Conservation (phyloP, 2,888 invertebrate species). For the Punctoribates punctum region DNA sequence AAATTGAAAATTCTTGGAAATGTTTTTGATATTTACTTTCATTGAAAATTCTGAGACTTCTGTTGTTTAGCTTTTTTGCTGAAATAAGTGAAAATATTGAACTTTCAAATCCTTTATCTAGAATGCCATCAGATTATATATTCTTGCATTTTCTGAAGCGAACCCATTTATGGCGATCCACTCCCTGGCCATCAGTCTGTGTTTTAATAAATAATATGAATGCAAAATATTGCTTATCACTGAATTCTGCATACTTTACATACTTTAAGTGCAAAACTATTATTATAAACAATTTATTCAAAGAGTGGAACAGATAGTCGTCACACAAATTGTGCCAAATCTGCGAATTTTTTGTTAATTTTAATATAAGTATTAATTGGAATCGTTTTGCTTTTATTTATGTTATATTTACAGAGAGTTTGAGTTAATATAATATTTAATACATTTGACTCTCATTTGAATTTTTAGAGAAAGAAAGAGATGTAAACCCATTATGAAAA, state of each 20-base stretch:
- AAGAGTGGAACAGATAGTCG: background rate
- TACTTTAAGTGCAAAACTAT: slow-evolving; percentile 9
- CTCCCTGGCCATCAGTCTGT: no score
- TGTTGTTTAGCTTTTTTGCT: no score
- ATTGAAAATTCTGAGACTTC: no score
- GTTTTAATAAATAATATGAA: no score
- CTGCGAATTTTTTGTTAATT: background rate
- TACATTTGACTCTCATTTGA: slow-evolving; percentile 2
- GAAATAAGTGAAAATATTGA: background rate
- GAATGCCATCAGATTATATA: no score
- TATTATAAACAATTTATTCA: background rate
- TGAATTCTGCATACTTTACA: no score
- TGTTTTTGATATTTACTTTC: background rate
- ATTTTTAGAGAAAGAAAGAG: background rate
- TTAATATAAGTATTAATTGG: slow-evolving; percentile 1
- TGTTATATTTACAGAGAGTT: slow-evolving; percentile 19
- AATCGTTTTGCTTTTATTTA: background rate
- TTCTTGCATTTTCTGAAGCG: no score
- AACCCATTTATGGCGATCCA: no score
- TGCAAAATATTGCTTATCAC: background rate
- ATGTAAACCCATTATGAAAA: slow-evolving; percentile 3
- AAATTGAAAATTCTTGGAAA: background rate
- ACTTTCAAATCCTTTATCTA: background rate
- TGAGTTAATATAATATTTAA: background rate
- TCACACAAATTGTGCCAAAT: background rate